Base-by-base conservation (phyloP, 2,888 invertebrate genomes). In the Selenia dentaria region DNA sequence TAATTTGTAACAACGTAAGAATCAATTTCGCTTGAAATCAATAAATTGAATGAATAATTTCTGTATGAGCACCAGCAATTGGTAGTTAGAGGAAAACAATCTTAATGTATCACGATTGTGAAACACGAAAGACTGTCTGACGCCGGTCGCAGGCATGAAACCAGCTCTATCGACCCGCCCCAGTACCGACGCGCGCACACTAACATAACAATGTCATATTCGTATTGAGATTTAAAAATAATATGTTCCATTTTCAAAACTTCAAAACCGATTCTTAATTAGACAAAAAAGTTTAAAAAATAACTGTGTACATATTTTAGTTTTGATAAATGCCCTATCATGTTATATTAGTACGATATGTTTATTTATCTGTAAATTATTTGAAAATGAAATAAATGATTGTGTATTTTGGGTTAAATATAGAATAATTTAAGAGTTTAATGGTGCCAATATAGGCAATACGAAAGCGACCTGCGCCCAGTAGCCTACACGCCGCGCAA, bases 61-160 rank as follows among this genome's bases (percentile, higher is more conserved):
- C 66, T 65, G 62, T 68, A 68, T 57, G 32, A 42, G 37, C 20
- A 40, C 26, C 33, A 18, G 20, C 40, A 32, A 46, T 49, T 57
- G 57, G 56, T 64, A 37, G 47, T 48, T 42, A 74, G 64, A 58
- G 67, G 64, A 72, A 76, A 70, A 67, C 68, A 63, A 66, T 70
- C 75, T 64, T 70, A 70, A 67, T 62, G 69, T 64, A 48, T 61
- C 59, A 71, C 76, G 70, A 80, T 78, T 77, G 77, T 83, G 75
- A 76, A 81, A 82, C 80, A 84, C 82, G 86, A 85, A 84, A 83
- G 86, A 86, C 87, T 74, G 84, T 84, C 83, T 82, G 89, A 82
- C 88, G 87, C 86, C 84, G 78, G 72, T 77, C 70, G 67, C 67
- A 24, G 70, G 71, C 73, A 74, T 70, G 79, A 74, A 74, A 75